phyloP scores from a whole-genome alignment of 2,888 invertebrate species.

The Aquatica leii region DNA sequence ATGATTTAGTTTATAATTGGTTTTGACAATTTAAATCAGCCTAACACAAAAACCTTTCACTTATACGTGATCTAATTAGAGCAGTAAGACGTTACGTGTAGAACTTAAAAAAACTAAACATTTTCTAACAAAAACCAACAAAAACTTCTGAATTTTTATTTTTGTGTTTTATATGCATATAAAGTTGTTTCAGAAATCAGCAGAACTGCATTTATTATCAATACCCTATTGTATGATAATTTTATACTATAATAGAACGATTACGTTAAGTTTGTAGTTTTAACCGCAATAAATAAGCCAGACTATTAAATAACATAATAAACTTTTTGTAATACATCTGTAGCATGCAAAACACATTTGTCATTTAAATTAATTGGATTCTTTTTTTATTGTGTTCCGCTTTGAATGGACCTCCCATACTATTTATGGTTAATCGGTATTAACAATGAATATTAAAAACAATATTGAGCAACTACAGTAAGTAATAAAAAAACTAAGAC shows the following conservation, averaged over 20 bases:
- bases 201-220: conserved; percentile 31
- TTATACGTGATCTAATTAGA: too few relatives aligned
- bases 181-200: conserved; percentile 32
- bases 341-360: conserved; percentile 9
- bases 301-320: neutral
- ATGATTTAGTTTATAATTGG: too few relatives aligned
- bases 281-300: conserved; percentile 3
- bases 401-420: neutral
- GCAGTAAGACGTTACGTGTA: too few relatives aligned
- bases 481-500: neutral
- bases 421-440: neutral
- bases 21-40: too few relatives aligned
- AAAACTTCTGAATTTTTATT: neutral
- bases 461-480: neutral
- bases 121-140: too few relatives aligned
- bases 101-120: too few relatives aligned
- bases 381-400: neutral
- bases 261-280: conserved; percentile 27
- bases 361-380: conserved; percentile 6
- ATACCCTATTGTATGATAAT: conserved; percentile 38
- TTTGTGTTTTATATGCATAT: conserved; percentile 26
- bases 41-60: too few relatives aligned
- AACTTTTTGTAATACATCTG: conserved; percentile 7
- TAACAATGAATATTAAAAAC: too few relatives aligned
- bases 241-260: conserved; percentile 24